phyloP scores from a whole-genome alignment of 2,888 invertebrate genomes.

The Ypsolopha sequella region DNA sequence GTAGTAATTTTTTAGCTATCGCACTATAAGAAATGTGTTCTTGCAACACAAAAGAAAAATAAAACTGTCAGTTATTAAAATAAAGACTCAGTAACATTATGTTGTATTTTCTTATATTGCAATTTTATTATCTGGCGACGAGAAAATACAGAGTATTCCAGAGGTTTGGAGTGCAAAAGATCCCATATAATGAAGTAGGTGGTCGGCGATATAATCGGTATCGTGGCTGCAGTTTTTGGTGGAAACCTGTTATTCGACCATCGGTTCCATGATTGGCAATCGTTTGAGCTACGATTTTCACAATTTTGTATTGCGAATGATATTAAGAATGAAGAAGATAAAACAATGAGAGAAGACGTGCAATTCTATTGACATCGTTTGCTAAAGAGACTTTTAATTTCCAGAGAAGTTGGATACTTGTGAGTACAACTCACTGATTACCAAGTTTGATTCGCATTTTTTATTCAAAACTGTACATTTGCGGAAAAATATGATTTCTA shows the following conservation, averaged over 20 bases:
- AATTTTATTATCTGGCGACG: too few species aligned
- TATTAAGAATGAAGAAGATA: conserved; percentile 5
- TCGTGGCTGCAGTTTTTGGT: neutral
- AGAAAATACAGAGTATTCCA: too few species aligned
- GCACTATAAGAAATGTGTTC: too few species aligned
- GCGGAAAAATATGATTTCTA: conserved; percentile 12
- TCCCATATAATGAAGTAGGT: too few species aligned
- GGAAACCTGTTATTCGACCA: conserved; percentile 2
- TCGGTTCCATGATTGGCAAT: conserved; percentile 1
- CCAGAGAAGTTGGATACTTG: conserved; percentile 2
- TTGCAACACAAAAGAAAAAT: too few species aligned
- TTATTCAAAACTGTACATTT: conserved; percentile 8
- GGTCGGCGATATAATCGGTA: too few species aligned
- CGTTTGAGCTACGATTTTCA: conserved; percentile 2
- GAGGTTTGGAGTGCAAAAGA: too few species aligned
- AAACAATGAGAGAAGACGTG: conserved; percentile 1
- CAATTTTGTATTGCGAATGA: conserved; percentile 6
- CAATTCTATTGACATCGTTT: conserved; percentile 1
- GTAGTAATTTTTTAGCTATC: too few species aligned
- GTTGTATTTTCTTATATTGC: too few species aligned
- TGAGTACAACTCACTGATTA: conserved; percentile 1
- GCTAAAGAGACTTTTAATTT: conserved; percentile 8
- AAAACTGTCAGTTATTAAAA: too few species aligned
- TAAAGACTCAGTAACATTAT: too few species aligned
- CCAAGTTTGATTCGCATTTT: conserved; percentile 10